Base-by-base conservation (phyloP, 2,888 invertebrate genomes). In the Cerastis rubricosa region DNA sequence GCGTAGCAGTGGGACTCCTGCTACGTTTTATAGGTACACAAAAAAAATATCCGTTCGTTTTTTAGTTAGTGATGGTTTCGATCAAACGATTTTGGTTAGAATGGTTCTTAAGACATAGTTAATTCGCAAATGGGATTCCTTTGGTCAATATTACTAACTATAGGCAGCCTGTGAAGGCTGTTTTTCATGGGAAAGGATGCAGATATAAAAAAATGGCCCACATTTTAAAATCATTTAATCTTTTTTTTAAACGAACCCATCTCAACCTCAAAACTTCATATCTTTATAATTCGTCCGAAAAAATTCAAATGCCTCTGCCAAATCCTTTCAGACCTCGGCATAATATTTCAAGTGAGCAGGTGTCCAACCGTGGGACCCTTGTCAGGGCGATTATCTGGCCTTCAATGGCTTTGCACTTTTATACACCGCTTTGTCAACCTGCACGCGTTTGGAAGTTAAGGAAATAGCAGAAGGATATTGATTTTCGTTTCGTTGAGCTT, bases 381-480 rank as follows among this genome's bases (percentile, higher is more conserved):
- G 93, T 94, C 93, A 94, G 80, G 83, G 89, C 89, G 91, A 92
- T 92, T 93, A 93, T 91, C 91, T 92, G 90, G 88, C 88, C 88
- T 82, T 87, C 85, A 86, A 81, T 63, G 71, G 88, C 85, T 84
- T 87, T 88, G 86, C 87, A 90, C 86, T 90, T 89, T 89, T 88
- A 87, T 85, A 86, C 76, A 90, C 87, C 81, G 71, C 76, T 86
- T 79, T 84, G 84, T 83, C 59, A 79, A 71, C 73, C 66, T 84
- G 73, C 75, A 83, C 25, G 61, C 54, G 47, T 66, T 78, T 40
- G 25, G 29, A 45, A 17, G 65, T 49, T 35, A 47, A 79, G 72
- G 76, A 76, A 76, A 85, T 72, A 67, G 57, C 25, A 63, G 25
- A 25, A 64, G 57, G 35, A 64, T 73, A 85, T 83, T 65, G 85